Evolutionary conservation across 2,888 invertebrate species (phyloP), one percentile per base, ranked within the genome.

Genomic region (Dione juno): DNA sequence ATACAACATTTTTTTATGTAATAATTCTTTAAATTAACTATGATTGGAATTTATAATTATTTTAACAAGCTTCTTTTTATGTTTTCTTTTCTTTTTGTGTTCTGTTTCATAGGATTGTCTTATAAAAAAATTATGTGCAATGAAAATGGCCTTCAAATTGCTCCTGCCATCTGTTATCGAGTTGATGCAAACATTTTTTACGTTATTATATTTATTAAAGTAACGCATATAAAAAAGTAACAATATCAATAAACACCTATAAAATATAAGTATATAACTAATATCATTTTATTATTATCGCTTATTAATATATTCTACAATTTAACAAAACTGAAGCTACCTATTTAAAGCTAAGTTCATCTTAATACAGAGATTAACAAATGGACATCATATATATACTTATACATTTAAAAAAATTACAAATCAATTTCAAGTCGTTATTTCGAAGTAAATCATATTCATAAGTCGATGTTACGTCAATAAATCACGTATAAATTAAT

Each of bases 91-190:
- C 16, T 5, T 10, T 57, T 6, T 57, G 11, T 11, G 11, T 16
- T 11, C 19, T 50, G 3, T 50, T 50, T 19, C 2, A 50, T 50
- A 50, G 10, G 5, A 19, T 21, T 11, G 21, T 19, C 19, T 21
- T 11, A 50, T 50, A 1, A 3, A 11, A 10, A 50, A 19, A 50
- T 1, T 9, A 19, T 16, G 9, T 11, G 19, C 7, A 40, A 40
- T 40, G 10, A 5, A 5, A 40, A 8, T 40, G 40, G 40, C n/a
- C 14, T 13, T 28, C 3, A 35, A 37, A n/a, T 16, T 37, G 37
- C 16, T 54, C 64, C 73, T 71, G 82, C 79, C 83, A 82, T 80
- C 82, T 82, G 66, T 68, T 74, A 74, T 68, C 68, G 76, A 79
- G 77, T 81, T 77, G 80, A 57, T 28, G 50, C 19, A 52, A 37